Evolutionary conservation across 2,888 invertebrate genomes (phyloP).

Genomic region (Gasteruption jaculator): DNA sequence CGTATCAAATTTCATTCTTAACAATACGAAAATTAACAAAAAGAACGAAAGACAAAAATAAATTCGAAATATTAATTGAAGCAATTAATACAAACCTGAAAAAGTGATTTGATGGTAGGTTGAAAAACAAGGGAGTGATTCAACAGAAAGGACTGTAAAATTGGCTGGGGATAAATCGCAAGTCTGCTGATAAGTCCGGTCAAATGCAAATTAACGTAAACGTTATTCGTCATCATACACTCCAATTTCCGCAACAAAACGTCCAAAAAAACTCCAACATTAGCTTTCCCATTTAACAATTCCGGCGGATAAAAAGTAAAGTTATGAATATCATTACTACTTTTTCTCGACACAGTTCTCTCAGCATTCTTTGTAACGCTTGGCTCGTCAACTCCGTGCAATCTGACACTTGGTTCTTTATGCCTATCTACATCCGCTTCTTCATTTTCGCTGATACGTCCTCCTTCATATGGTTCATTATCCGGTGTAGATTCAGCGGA

Average conservation of each 20-base stretch:
- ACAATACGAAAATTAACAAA: constrained; percentile 13
- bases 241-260: constrained; percentile 78
- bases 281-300: constrained; percentile 45
- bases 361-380: too few species aligned
- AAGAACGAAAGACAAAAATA: constrained; percentile 8
- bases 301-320: constrained; percentile 26
- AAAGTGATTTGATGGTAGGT: constrained; percentile 85
- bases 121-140: constrained; percentile 82
- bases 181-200: constrained; percentile 83
- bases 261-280: constrained; percentile 63
- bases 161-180: constrained; percentile 83
- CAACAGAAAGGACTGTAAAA: constrained; percentile 81
- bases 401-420: constrained; percentile 24
- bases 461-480: constrained; percentile 43
- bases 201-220: constrained; percentile 81
- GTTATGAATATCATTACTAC: too few species aligned
- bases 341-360: too few species aligned
- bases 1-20: too few species aligned
- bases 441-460: constrained; percentile 33
- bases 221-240: constrained; percentile 76
- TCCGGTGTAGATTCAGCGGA: constrained; percentile 53
- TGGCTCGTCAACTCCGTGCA: constrained; percentile 18
- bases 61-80: constrained; percentile 10
- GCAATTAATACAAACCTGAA: constrained; percentile 75
- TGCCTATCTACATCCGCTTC: constrained; percentile 22